Conservation (phyloP, 2,797 vertebrate genomes). For the Platalea minor region DNA sequence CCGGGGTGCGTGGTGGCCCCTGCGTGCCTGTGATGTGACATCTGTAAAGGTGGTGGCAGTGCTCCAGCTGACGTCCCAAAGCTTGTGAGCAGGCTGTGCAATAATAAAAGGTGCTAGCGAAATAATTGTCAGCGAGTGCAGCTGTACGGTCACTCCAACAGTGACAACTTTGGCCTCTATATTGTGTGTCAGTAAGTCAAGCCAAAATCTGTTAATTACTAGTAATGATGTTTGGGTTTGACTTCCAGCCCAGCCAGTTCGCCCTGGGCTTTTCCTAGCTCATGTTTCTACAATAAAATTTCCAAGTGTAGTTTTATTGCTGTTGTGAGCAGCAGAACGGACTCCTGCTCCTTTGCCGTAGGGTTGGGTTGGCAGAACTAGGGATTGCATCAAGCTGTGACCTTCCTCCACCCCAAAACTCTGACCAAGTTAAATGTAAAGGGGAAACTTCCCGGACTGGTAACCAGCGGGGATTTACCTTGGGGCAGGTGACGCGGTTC, state of each 20-base stretch:
- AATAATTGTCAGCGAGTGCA: background rate
- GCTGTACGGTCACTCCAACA: background rate
- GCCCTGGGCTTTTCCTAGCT: background rate
- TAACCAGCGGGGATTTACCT: background rate
- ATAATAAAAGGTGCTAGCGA: background rate
- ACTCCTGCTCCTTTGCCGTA: background rate
- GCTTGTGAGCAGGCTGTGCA: background rate
- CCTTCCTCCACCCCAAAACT: background rate
- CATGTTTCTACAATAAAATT: background rate
- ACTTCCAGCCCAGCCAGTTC: background rate
- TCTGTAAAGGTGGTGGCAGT: background rate
- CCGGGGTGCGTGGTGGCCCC: accelerated
- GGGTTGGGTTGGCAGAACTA: background rate
- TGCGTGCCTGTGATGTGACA: background rate
- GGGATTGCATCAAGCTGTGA: background rate
- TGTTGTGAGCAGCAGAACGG: background rate
- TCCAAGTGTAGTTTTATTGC: background rate
- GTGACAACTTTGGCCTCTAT: background rate
- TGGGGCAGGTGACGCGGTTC: accelerated
- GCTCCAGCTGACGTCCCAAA: background rate
- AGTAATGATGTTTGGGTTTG: background rate
- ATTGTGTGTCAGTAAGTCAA: background rate
- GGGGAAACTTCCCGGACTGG: background rate
- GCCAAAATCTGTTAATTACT: conserved; percentile 25
- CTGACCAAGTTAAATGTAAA: background rate